A percentile compares a stretch with the other conserved stretches of the same genome.
Conservation (phyloP, 2,113 vertebrate genomes). For the Passer domesticus region DNA sequence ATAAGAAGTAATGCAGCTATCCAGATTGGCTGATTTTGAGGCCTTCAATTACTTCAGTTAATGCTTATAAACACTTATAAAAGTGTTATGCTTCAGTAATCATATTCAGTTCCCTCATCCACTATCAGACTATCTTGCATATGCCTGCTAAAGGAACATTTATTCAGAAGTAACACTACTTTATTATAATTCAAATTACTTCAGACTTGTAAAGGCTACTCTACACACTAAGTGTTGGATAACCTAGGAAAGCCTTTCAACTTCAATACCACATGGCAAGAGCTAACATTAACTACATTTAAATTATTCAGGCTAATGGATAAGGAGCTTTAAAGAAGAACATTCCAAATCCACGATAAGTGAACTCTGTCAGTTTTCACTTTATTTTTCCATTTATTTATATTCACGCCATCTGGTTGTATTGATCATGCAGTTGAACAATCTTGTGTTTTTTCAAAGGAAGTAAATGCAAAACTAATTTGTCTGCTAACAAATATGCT, state of each 20-base stretch:
- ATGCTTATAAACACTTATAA: background rate
- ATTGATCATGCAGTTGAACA: background rate
- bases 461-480: background rate
- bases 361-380: background rate
- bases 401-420: background rate
- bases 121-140: background rate
- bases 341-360: background rate
- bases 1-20: background rate
- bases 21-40: background rate
- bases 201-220: background rate
- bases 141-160: background rate
- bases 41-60: background rate
- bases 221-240: background rate
- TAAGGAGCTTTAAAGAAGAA: background rate
- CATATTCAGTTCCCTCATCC: background rate
- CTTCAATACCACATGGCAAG: background rate
- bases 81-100: background rate
- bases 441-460: background rate
- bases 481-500: background rate
- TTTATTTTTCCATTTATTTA: slow-evolving; percentile 23
- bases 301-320: slow-evolving; percentile 10
- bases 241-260: background rate
- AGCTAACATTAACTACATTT: background rate
- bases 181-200: background rate
- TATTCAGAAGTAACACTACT: background rate